Percentiles rank a stretch among this genome's conserved stretches.
Evolutionary conservation across 2,888 invertebrate species (phyloP).

Genomic region (Hoplodrina ambigua): DNA sequence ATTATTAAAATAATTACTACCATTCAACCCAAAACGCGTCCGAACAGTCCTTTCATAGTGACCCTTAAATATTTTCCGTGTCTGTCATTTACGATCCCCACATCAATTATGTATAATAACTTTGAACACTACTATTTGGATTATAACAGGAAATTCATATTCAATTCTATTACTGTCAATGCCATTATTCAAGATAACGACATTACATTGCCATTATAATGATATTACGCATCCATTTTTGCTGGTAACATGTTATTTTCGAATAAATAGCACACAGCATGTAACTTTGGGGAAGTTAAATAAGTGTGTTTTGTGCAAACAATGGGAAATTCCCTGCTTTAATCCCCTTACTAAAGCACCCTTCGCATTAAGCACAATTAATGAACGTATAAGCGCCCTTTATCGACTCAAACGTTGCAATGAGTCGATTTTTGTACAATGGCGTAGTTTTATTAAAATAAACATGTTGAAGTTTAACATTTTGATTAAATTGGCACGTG

Average conservation of each 20-base stretch:
- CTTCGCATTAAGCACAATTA: slow-evolving; percentile 86
- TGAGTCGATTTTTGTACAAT: slow-evolving; percentile 83
- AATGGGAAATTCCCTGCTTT: slow-evolving; percentile 79
- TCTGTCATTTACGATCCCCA: slow-evolving; percentile 27
- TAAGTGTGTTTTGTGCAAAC: slow-evolving; percentile 85
- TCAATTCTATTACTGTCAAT: slow-evolving; percentile 49
- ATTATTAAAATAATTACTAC: neutral
- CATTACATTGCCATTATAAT: slow-evolving; percentile 59
- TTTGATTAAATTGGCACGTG: slow-evolving; percentile 66
- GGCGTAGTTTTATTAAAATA: slow-evolving; percentile 81
- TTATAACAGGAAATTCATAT: slow-evolving; percentile 41
- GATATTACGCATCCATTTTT: slow-evolving; percentile 59
- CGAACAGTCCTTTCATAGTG: neutral
- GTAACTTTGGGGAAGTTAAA: slow-evolving; percentile 81
- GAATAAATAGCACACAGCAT: slow-evolving; percentile 61
- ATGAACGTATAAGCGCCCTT: slow-evolving; percentile 87
- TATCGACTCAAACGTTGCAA: slow-evolving; percentile 83
- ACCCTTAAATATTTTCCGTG: slow-evolving; percentile 13
- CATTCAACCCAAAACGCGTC: slow-evolving; percentile 6
- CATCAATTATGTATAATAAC: slow-evolving; percentile 26
- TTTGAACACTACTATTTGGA: slow-evolving; percentile 33
- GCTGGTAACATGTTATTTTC: slow-evolving; percentile 61
- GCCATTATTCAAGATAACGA: slow-evolving; percentile 53
- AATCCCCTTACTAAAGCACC: slow-evolving; percentile 80
- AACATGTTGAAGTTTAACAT: slow-evolving; percentile 71